phyloP scores from a whole-genome alignment of 2,888 invertebrate species.

The Dendrolimus pini region DNA sequence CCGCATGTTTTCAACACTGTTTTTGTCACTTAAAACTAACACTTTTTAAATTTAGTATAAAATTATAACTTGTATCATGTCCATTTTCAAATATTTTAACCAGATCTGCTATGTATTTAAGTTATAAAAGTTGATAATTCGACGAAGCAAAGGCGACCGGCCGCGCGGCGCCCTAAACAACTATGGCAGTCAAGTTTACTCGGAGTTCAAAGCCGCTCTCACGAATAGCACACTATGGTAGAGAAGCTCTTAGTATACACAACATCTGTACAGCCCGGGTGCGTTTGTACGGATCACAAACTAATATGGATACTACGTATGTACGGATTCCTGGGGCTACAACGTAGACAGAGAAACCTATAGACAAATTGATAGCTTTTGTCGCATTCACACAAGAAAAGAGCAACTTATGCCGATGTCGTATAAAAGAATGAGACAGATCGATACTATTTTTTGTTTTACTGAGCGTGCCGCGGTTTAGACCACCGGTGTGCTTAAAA shows the following conservation, averaged over 20 bases:
- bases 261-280: conserved; percentile 1
- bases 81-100: conserved; percentile 20
- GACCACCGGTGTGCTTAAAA: too few species aligned
- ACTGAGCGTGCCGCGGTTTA: too few species aligned
- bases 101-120: conserved; percentile 10
- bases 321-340: too few species aligned
- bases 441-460: too few species aligned
- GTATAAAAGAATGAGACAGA: too few species aligned
- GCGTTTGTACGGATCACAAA: too few species aligned
- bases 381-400: too few species aligned
- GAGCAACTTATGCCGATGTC: too few species aligned
- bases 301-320: too few species aligned
- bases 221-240: conserved; percentile 41
- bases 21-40: conserved; percentile 37
- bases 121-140: not conserved
- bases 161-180: conserved; percentile 26
- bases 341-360: too few species aligned
- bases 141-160: conserved; percentile 17
- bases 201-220: conserved; percentile 37
- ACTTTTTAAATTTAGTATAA: conserved; percentile 12
- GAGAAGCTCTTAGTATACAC: conserved; percentile 31
- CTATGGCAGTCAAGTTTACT: conserved; percentile 22
- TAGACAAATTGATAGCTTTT: too few species aligned
- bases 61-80: conserved; percentile 6
- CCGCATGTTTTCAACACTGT: conserved; percentile 29